Base-by-base conservation (phyloP, 2,888 invertebrate species). In the Tenthredo mesomela region DNA sequence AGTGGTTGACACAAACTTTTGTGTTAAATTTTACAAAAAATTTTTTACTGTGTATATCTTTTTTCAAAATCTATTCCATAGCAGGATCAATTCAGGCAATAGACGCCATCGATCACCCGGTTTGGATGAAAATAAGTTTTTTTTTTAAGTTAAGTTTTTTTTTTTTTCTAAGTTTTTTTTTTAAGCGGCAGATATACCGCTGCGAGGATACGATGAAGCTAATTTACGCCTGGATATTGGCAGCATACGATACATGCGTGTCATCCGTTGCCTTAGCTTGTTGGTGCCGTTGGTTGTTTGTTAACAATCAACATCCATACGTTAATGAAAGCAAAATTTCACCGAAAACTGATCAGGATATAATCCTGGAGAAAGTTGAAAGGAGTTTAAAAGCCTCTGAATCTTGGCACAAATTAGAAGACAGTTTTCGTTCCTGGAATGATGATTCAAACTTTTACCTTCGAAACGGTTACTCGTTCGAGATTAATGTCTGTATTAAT, bases 351-450 rank as follows among this genome's bases (percentile, higher is more conserved):
- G 37, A 61, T 15, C 37, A 40, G 58, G 33, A 15, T 10, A 3
- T 61, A 40, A n/a, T 58, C 75, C 25, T 40, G 40, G 80, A 37
- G 80, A 80, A 80, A 80, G 80, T 80, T 80, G 58, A 61, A 58
- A 33, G 78, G n/a, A 10, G 47, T 33, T 80, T n/a, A 40, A 80
- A 40, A 80, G 29, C 77, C 77, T 77, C 29, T 77, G 7, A 33
- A 77, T 77, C 37, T 33, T 29, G 18, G 18, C 33, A 54, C 54
- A 54, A 77, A 77, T 33, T 54, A 77, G 33, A n/a, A 77, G 29
- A 77, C 18, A n/a, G 47, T 47, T 75, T 29, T 18, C 18, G 18
- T 77, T 54, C 33, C 29, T 40, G 29, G 77, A 54, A 77, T 18
- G n/a, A 40, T 77, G 77, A 77, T 29, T 29, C n/a, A 29, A 50